Percentiles rank a stretch among this genome's conserved stretches.
Evolutionary conservation across 2,797 vertebrate genomes (phyloP).

Genomic region (Bovichtus variegatus): DNA sequence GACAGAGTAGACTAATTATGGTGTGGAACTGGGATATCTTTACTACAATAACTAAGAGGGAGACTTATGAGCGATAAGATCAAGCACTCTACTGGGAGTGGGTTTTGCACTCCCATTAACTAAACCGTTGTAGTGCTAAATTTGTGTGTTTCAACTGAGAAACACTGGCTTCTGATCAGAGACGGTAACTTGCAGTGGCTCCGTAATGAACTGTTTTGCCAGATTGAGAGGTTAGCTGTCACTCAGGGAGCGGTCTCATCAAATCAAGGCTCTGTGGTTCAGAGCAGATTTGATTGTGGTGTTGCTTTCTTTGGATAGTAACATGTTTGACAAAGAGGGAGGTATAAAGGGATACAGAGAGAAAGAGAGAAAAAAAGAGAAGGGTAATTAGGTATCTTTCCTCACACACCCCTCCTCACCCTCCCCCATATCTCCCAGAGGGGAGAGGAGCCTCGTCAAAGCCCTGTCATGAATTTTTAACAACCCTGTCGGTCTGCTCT

Average conservation of each 20-base stretch:
- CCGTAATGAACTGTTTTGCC: conserved; percentile 59
- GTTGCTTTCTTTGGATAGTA: conserved; percentile 28
- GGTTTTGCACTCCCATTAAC: conserved; percentile 58
- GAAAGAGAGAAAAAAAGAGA: conserved; percentile 21
- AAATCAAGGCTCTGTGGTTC: conserved; percentile 44
- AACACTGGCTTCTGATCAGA: conserved; percentile 47
- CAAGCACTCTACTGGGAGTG: conserved; percentile 35
- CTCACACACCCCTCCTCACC: conserved; percentile 32
- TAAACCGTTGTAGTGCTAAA: conserved; percentile 46
- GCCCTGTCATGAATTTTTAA: conserved; percentile 83
- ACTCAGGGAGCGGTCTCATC: conserved; percentile 43
- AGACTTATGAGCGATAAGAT: conserved; percentile 72
- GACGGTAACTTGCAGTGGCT: conserved; percentile 18
- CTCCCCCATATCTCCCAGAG: conserved; percentile 68
- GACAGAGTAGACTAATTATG: conserved; percentile 71
- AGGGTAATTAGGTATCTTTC: conserved; percentile 72
- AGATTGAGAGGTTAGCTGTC: conserved; percentile 59
- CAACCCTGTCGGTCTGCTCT: conserved; percentile 70
- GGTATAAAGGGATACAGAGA: conserved; percentile 26
- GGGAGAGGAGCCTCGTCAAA: conserved; percentile 77
- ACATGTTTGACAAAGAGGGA: conserved; percentile 53
- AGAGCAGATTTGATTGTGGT: conserved; percentile 24
- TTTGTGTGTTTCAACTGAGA: conserved; percentile 40
- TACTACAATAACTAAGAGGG: conserved; percentile 43
- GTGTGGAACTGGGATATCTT: conserved; percentile 38